Evolutionary conservation across 2,797 vertebrate species (phyloP).

Genomic region (Onychomys leucogaster): DNA sequence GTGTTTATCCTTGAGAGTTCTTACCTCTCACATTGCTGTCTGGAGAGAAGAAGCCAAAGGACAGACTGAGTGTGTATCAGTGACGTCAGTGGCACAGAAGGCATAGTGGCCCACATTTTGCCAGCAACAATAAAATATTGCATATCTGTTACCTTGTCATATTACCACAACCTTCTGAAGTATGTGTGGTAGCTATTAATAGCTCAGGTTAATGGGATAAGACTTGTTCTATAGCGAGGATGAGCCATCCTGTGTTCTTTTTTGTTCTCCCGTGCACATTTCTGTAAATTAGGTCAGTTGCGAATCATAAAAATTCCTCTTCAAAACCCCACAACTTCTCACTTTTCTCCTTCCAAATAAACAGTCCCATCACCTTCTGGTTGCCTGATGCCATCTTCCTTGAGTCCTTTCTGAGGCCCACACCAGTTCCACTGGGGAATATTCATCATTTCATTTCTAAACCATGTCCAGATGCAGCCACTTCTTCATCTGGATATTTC

Average conservation of each 20-base stretch:
- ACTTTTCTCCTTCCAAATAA: neutral
- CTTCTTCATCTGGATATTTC: neutral
- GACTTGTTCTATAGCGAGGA: neutral
- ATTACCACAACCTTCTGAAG: neutral
- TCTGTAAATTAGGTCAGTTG: neutral
- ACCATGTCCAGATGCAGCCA: neutral
- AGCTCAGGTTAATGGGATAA: neutral
- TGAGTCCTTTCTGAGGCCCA: neutral
- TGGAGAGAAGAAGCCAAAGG: neutral
- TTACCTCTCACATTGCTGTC: neutral
- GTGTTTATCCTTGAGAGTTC: neutral
- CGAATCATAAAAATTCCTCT: neutral
- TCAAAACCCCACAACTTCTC: neutral
- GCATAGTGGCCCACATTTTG: neutral
- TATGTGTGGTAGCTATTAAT: neutral
- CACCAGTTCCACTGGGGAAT: neutral
- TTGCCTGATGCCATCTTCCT: neutral
- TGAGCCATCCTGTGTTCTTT: neutral
- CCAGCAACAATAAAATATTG: neutral
- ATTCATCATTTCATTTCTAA: constrained; percentile 32
- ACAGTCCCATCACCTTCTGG: neutral
- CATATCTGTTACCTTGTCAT: neutral
- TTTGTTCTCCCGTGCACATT: neutral
- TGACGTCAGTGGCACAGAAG: neutral
- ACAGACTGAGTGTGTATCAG: neutral